Base-by-base conservation (phyloP, 2,113 vertebrate genomes). In the Hippocampus abdominalis region DNA sequence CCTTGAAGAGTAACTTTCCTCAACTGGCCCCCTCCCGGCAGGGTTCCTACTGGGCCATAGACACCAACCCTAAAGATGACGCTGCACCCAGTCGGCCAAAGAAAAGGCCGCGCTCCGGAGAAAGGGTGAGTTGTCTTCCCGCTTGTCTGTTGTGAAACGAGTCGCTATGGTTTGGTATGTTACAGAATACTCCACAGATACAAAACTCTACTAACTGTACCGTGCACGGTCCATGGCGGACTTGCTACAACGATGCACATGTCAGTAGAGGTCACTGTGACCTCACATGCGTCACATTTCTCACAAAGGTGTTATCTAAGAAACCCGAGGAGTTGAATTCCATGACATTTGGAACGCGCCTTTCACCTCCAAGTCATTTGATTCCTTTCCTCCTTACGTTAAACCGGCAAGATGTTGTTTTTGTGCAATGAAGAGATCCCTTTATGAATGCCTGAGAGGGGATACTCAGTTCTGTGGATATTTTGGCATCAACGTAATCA, bases 31-130 rank as follows among this genome's bases (percentile, higher is more conserved):
- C 27, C 8, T 68, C 67, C 32, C 62, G 84, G 32, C 81, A 95
- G 94, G 94, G 94, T 61, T 95, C 94, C 53, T 95, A 95, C 76
- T 95, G 94, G 94, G 94, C 94, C 81, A 95, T 95, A 85, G 94
- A 95, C 89, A 94, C 91, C 84, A 95, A 94, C 84, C 94, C 94
- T 81, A 95, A 95, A 86, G 94, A 95, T 86, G 94, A 95, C 80
- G 70, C 91, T 0, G 86, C 93, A 69, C 94, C 94, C 78, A 92
- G 93, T 82, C 90, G 94, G 87, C 93, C 94, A 79, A 95, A 94
- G 90, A 95, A 95, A 89, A 94, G 94, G 75, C 92, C 94, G 2
- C 92, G 94, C 70, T 95, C 94, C 85, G 93, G 93, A 82, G 94
- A 95, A 86, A 91, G 94, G 88, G 94, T 95, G 84, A 84, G 83